These are phyloP conservation scores for Drosophila borealis DNA, from an alignment of 2,888 invertebrate species.

Conservation along the genomic window DNA sequence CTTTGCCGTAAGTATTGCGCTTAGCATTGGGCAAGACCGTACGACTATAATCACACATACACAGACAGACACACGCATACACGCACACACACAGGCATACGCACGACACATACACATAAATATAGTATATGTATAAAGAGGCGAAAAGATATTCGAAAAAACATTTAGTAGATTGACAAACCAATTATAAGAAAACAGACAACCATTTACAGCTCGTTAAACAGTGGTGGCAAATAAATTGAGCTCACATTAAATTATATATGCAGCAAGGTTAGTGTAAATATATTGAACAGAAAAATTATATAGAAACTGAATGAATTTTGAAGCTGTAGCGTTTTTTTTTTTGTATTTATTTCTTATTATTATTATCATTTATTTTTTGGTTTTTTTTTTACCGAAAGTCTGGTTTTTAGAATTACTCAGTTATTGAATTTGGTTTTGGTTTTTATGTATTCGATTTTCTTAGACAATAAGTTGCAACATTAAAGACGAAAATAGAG, in stretches of 20 bases:
- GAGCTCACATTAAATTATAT: slow-evolving; percentile 73
- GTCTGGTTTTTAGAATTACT: slow-evolving; percentile 23
- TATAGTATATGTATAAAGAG: slow-evolving; percentile 55
- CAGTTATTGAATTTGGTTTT: slow-evolving; percentile 42
- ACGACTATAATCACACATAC: slow-evolving; percentile 44
- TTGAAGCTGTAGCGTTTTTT: slow-evolving; percentile 62
- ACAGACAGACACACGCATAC: slow-evolving; percentile 34
- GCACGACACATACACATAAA: slow-evolving; percentile 56
- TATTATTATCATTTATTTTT: slow-evolving; percentile 26
- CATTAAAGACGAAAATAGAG: slow-evolving; percentile 85
- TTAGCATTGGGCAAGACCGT: slow-evolving; percentile 49
- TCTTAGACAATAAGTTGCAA: slow-evolving; percentile 84
- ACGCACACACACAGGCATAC: slow-evolving; percentile 14
- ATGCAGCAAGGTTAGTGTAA: slow-evolving; percentile 72
- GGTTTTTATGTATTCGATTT: slow-evolving; percentile 55
- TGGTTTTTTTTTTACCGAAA: slow-evolving; percentile 44
- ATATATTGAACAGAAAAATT: slow-evolving; percentile 58
- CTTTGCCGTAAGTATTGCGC: slow-evolving; percentile 34
- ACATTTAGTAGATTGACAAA: slow-evolving; percentile 78
- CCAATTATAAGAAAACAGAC: slow-evolving; percentile 72
- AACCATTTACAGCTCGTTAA: slow-evolving; percentile 73
- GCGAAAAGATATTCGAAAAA: slow-evolving; percentile 65
- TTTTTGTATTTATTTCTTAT: slow-evolving; percentile 30
- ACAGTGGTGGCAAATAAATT: slow-evolving; percentile 74
- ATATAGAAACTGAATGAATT: slow-evolving; percentile 63